Base-by-base conservation (phyloP, 2,888 invertebrate genomes). In the Gortyna flavago region DNA sequence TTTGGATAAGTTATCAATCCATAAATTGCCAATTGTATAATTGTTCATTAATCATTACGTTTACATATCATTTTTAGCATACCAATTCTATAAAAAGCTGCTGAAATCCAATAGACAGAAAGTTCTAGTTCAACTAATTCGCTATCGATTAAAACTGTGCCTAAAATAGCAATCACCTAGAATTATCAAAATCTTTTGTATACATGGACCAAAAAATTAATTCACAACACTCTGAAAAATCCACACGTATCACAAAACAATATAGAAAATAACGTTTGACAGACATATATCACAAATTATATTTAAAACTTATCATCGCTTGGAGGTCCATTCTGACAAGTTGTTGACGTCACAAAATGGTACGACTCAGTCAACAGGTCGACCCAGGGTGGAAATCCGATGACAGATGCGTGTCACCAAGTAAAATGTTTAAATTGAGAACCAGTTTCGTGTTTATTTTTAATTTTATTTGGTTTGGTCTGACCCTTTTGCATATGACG, bases 401-500 rank as follows among this genome's bases (percentile, higher is more conserved):
- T 79, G 88, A 88, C 87, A 81, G 87, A 87, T 85, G 29, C 66
- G 79, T 83, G 88, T 88, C 77, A 78, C 77, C 64, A 71, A 80
- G 75, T 71, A 64, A 68, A 77, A 80, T 65, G 62, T 80, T 67
- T 67, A 73, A 82, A 84, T 78, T 79, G 18, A 68, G 25, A 67
- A 57, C 61, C 32, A 29, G 25, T 57, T 71, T 69, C 0, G 16
- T n/a, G 71, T 72, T 83, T 66, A 72, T 83, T 83, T 80, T 77
- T 72, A 32, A 67, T 78, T 74, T 57, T 25, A 18, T 67, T n/a
- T 29, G 7, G 25, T 79, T 61, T 69, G 7, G 25, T 48, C 62
- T 70, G 18, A 66, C 1, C 48, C 8, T 61, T 61, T 75, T 57
- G 6, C 0, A 7, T 16, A 9, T 38, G 21, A 44, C 1, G n/a